Evolutionary conservation across 2,888 invertebrate genomes (phyloP), one percentile per base, ranked within the genome.

Genomic region (Petrolisthes cinctipes): DNA sequence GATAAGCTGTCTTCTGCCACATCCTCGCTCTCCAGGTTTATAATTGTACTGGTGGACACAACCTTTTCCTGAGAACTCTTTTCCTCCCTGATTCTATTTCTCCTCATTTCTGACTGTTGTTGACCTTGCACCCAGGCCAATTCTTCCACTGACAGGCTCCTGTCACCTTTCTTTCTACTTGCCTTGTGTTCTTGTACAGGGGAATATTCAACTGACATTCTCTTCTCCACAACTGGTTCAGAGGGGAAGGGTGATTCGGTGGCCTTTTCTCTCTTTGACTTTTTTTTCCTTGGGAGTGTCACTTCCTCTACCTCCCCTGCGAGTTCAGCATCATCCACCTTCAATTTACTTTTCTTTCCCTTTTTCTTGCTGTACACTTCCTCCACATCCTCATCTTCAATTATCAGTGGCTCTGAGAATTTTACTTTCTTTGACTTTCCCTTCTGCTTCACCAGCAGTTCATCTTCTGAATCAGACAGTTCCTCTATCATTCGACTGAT

Each of bases 21-120:
- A 23, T 84, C 84, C 23, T 84, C 84, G 61, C 76, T 78, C 14
- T 84, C 78, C 61, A 84, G 9, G 51, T 78, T 53, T 54, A 78
- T 68, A 17, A 86, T 20, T 53, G 51, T 76, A 57, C 86, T 86
- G 17, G 83, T 83, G n/a, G 86, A 83, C 6, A 83, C 86, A 20
- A 66, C 86, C 79, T 86, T 83, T 20, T 83, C 83, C 76, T 86
- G 78, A 20, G 86, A 86, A 56, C 56, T 66, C 23, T 83, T 86
- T 51, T 86, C 71, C 6, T 82, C 86, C 37, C 66, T 75, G 57
- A 37, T 66, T 68, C 51, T 76, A 1, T 51, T 66, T 23, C 79
- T 85, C 79, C 68, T 85, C 53, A 66, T 68, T 14, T 85, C 85
- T 5, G 54, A 14, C 17, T 79, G 79, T n/a, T 17, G 68, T 23